These are phyloP conservation scores for Heliconius ethilla DNA, from an alignment of 2,888 invertebrate genomes.

Conservation along the genomic window DNA sequence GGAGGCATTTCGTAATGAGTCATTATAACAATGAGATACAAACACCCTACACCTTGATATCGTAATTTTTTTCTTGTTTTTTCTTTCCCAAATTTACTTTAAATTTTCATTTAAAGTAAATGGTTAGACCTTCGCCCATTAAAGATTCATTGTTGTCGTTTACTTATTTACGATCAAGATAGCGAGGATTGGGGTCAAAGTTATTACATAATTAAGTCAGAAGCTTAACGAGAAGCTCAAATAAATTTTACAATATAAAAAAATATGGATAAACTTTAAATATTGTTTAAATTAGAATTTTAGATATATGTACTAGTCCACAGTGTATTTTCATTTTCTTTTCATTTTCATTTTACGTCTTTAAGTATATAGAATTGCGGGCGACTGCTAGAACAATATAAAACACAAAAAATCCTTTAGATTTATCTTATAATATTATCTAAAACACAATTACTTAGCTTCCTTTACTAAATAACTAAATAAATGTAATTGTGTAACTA, in stretches of 20 bases:
- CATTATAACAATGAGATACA: neutral
- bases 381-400: no score
- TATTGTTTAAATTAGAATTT: neutral
- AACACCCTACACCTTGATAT: neutral
- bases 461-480: neutral
- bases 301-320: no score
- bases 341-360: neutral
- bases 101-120: neutral
- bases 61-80: neutral
- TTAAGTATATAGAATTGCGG: no score
- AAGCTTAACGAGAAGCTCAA: constrained; percentile 2
- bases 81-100: neutral
- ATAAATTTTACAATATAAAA: neutral
- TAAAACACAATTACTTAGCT: neutral
- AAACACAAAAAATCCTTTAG: neutral
- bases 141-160: constrained; percentile 14
- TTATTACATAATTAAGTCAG: constrained; percentile 4
- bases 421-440: neutral
- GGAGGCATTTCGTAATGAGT: neutral
- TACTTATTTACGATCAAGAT: constrained; percentile 1
- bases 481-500: neutral
- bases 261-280: neutral
- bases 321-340: no score
- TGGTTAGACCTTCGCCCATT: constrained; percentile 1
- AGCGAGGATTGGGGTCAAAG: neutral